Evolutionary conservation across 2,888 invertebrate genomes (phyloP).

Genomic region (Cheilosia vernalis): DNA sequence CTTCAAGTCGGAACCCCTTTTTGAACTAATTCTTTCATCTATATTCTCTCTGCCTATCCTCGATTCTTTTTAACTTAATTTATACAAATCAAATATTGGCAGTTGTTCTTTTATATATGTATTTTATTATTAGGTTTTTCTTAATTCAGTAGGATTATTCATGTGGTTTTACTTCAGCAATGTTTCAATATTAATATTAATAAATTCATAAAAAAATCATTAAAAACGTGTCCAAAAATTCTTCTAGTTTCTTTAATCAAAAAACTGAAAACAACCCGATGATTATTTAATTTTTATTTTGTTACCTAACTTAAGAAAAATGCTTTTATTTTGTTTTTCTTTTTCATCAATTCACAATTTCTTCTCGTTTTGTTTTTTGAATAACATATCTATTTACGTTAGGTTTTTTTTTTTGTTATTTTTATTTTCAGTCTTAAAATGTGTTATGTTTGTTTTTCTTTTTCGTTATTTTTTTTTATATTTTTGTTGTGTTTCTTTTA

Average conservation of each 20-base stretch:
- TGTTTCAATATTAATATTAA: conserved; percentile 13
- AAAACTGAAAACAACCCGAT: conserved; percentile 44
- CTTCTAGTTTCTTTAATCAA: conserved; percentile 6
- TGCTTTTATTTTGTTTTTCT: conserved; percentile 16
- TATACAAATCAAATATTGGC: conserved; percentile 56
- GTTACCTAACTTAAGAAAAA: conserved; percentile 12
- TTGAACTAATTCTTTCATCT: conserved; percentile 7
- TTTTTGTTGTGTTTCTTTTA: conserved; percentile 1
- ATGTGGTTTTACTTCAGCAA: conserved; percentile 2
- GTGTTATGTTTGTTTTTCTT: conserved; percentile 50
- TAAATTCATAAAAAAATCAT: conserved; percentile 9
- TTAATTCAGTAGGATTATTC: conserved; percentile 34
- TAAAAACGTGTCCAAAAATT: conserved; percentile 28
- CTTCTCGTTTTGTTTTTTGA: conserved; percentile 28
- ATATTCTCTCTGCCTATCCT: background rate
- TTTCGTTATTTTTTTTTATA: conserved; percentile 16
- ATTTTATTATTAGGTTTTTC: background rate
- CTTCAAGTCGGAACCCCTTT: conserved; percentile 37
- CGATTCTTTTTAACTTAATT: conserved; percentile 56
- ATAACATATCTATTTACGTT: conserved; percentile 4
- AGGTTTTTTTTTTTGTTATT: conserved; percentile 23
- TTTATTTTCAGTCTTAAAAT: conserved; percentile 73
- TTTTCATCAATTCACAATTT: conserved; percentile 64
- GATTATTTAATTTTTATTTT: conserved; percentile 20
- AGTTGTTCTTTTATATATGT: conserved; percentile 34